phyloP scores from a whole-genome alignment of 1,140 invertebrate genomes.

The Sycophaga agraensis region DNA sequence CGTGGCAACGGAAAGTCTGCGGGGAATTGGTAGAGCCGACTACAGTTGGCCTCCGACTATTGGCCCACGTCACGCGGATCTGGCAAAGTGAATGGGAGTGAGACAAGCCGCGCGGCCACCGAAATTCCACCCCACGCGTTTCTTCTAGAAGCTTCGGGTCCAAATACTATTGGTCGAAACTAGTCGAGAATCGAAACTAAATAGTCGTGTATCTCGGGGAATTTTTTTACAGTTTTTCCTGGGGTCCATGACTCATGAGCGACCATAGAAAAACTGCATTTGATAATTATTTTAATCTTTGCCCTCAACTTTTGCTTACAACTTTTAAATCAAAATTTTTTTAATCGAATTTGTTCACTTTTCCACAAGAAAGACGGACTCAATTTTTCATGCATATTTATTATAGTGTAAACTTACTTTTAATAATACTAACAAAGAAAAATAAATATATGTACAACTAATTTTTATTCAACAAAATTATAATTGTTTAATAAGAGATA shows the following conservation, averaged over 20 bases:
- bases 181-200: background rate
- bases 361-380: too few species aligned
- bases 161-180: slow-evolving; percentile 26
- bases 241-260: too few species aligned
- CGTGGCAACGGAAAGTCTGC: slow-evolving; percentile 40
- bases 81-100: background rate
- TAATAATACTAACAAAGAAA: too few species aligned
- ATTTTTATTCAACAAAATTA: too few species aligned
- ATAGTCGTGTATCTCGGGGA: slow-evolving; percentile 25
- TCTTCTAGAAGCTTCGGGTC: slow-evolving; percentile 41
- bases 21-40: slow-evolving; percentile 41
- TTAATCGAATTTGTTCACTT: too few species aligned
- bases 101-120: background rate
- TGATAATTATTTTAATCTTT: background rate
- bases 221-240: slow-evolving; percentile 25
- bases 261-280: too few species aligned
- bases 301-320: background rate
- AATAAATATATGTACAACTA: too few species aligned
- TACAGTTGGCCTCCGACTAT: slow-evolving; percentile 56
- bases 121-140: background rate
- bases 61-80: slow-evolving; percentile 58
- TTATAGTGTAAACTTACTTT: too few species aligned
- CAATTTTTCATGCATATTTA: too few species aligned
- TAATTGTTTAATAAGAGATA: too few species aligned
- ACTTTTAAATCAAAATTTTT: slow-evolving; percentile 4